A percentile compares a stretch with the other conserved stretches of the same genome.
These are phyloP conservation scores for Mythimna loreyi DNA, from an alignment of 2,888 invertebrate species.

Conservation along the genomic window DNA sequence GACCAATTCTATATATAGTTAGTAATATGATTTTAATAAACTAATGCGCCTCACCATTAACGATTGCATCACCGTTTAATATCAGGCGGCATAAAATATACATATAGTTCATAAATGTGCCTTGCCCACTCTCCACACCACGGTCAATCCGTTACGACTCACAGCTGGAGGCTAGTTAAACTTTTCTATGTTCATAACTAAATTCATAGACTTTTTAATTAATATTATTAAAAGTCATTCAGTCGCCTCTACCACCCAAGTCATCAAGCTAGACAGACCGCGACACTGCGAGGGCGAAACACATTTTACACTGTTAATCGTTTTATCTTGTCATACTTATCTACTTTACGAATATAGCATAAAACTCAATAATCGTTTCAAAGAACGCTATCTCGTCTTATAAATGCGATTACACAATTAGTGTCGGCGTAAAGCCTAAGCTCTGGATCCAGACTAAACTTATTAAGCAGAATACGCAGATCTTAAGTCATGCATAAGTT, in stretches of 20 bases:
- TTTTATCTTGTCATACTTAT: neutral
- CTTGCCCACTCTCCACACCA: no score
- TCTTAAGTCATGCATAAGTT: constrained; percentile 47
- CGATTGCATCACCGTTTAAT: no score
- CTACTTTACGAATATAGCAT: neutral
- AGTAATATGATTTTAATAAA: no score
- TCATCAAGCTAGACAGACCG: neutral
- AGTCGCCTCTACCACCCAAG: neutral
- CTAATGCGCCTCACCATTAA: no score
- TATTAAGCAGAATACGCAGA: constrained; percentile 44
- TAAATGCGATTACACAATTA: constrained; percentile 43
- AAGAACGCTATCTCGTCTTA: constrained; percentile 12
- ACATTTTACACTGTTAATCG: neutral
- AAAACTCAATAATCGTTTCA: constrained; percentile 8
- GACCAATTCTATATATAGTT: no score
- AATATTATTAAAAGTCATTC: neutral
- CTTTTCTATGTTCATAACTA: neutral
- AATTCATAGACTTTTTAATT: neutral
- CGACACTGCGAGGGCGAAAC: neutral
- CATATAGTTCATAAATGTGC: no score
- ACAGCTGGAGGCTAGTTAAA: neutral
- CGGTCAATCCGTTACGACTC: neutral
- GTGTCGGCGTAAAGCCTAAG: constrained; percentile 36
- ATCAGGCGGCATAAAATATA: no score
- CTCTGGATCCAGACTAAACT: constrained; percentile 42